Evolutionary conservation across 1,140 invertebrate species (phyloP), one percentile per base, ranked within the genome.

Genomic region (Ectropis grisescens): DNA sequence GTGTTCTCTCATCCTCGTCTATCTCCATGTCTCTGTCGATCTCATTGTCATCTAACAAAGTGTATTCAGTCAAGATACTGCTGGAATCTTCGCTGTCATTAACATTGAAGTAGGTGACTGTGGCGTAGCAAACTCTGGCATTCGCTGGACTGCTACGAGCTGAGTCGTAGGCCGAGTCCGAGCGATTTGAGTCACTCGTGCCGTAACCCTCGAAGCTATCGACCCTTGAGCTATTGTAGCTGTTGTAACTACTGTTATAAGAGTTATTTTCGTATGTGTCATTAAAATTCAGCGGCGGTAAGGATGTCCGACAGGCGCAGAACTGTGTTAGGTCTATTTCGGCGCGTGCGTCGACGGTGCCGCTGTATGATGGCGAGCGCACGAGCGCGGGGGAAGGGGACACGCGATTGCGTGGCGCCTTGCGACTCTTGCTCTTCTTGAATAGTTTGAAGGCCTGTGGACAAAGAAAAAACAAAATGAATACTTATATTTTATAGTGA

Each of bases 381-480:
- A 56, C 57, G n/a, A 72, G 38, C 1, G 50, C 54, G 0, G 75
- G 75, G 0, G 75, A 76, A 0, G 71, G 71, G 0, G 71, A 75
- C 9, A 78, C 58, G 12, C 60, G 53, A 40, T 80, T 80, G 3
- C 64, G 52, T 0, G 51, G 32, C 28, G 33, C 47, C 33, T 74
- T 74, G 27, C 53, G 51, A 24, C 27, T 65, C 26, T 70, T 66
- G 43, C 53, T 69, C 7, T 64, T 29, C 13, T 80, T 80, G 60
- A 80, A 80, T 7, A 80, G 33, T 41, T 80, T 80, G 58, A 80
- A 80, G 33, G 74, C 74, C 74, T 80, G 64, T 11, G 31, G 56
- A 67, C 46, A 70, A 58, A 25, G 29, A 43, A 43, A 53, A 30
- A 4, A n/a, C n/a, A n/a, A n/a, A n/a, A n/a, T 22, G 11, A 13